Conservation (phyloP, 2,888 invertebrate species). For the Orchesella flavescens region DNA sequence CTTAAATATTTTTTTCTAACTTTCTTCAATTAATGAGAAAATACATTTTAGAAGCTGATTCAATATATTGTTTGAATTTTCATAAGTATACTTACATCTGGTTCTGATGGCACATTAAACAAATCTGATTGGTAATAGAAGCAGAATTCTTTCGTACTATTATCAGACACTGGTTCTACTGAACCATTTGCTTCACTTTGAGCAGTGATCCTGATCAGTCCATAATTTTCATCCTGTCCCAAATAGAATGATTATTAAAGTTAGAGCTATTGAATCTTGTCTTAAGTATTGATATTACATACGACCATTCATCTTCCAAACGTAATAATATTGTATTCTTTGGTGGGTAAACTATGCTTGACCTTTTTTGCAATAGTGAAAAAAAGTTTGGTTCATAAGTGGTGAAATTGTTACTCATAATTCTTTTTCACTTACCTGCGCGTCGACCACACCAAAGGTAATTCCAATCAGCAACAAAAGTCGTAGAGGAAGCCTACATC, state of each 20-base stretch:
- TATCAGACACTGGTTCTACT: constrained; percentile 23
- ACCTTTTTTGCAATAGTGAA: too few species aligned
- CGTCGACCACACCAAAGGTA: not conserved
- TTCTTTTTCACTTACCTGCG: not conserved
- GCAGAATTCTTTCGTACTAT: constrained; percentile 58
- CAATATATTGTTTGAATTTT: too few species aligned
- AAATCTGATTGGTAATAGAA: constrained; percentile 56
- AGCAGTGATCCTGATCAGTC: constrained; percentile 36
- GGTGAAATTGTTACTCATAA: not conserved
- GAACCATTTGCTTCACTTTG: not conserved
- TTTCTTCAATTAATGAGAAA: too few species aligned
- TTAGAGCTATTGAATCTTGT: not conserved
- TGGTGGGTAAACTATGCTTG: not conserved
- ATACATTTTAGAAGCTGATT: too few species aligned
- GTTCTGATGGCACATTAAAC: constrained; percentile 48
- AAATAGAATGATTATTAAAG: not conserved
- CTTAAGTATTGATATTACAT: too few species aligned
- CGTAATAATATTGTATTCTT: not conserved
- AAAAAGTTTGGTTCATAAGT: too few species aligned
- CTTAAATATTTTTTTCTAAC: too few species aligned
- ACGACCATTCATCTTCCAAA: not conserved
- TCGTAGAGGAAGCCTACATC: too few species aligned
- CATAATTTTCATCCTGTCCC: constrained; percentile 20
- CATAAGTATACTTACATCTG: constrained; percentile 38
- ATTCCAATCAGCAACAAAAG: too few species aligned